Evolutionary conservation across 2,113 vertebrate genomes (phyloP).

Genomic region (Ceuthmochares aereus): DNA sequence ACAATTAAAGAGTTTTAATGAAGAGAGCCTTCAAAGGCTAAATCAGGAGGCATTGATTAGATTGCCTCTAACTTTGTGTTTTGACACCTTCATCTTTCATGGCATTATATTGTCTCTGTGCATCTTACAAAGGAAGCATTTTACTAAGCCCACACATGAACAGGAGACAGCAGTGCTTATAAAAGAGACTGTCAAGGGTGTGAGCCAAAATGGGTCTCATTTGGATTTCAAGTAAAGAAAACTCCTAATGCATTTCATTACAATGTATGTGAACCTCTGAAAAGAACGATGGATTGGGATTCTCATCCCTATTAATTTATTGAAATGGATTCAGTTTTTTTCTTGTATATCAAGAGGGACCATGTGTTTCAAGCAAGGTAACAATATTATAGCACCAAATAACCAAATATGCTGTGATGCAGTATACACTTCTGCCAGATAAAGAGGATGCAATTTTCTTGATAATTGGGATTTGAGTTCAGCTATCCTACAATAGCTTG

Average conservation of each 20-base stretch:
- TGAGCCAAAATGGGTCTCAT: constrained; percentile 87
- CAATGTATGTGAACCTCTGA: constrained; percentile 85
- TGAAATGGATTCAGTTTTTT: constrained; percentile 85
- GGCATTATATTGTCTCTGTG: constrained; percentile 92
- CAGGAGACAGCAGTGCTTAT: constrained; percentile 86
- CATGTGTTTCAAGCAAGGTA: constrained; percentile 85
- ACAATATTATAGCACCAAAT: constrained; percentile 80
- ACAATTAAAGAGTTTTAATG: constrained; percentile 87
- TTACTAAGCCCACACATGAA: constrained; percentile 88
- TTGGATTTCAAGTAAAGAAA: constrained; percentile 88
- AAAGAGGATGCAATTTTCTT: constrained; percentile 74
- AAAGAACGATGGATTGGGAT: constrained; percentile 84
- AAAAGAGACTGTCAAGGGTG: constrained; percentile 89
- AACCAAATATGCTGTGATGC: constrained; percentile 79
- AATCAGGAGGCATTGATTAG: constrained; percentile 95
- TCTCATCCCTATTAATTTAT: constrained; percentile 87
- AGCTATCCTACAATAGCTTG: constrained; percentile 68
- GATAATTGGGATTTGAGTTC: constrained; percentile 73
- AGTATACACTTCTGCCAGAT: constrained; percentile 68
- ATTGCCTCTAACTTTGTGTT: constrained; percentile 90
- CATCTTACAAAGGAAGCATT: constrained; percentile 91
- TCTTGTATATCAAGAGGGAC: constrained; percentile 80
- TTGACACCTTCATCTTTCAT: constrained; percentile 89
- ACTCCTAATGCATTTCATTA: constrained; percentile 88
- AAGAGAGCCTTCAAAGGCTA: constrained; percentile 89